Conservation (phyloP, 2,888 invertebrate species). For the Lasioglossum pauxillum region DNA sequence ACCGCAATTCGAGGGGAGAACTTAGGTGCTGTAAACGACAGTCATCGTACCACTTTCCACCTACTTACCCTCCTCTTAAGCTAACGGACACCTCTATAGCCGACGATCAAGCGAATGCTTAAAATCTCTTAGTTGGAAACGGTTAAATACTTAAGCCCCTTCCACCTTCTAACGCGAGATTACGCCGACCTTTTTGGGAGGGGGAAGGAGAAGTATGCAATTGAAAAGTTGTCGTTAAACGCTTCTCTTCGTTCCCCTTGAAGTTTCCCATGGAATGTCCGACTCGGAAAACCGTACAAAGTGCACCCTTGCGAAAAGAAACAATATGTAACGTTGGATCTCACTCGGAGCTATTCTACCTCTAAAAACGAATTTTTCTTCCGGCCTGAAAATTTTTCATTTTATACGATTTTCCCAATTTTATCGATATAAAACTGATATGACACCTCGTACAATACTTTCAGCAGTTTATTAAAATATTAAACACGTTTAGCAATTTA, state of each 20-base stretch:
- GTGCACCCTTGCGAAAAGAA: neutral
- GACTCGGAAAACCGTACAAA: neutral
- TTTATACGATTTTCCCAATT: too few relatives aligned
- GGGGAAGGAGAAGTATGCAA: neutral
- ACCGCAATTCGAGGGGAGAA: conserved; percentile 31
- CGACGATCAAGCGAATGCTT: conserved; percentile 12
- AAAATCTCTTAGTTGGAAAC: conserved; percentile 28
- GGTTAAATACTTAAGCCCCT: conserved; percentile 22
- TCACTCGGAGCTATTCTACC: too few relatives aligned
- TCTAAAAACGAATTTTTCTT: too few relatives aligned
- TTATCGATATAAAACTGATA: too few relatives aligned
- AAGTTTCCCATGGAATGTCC: neutral
- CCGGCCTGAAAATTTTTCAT: too few relatives aligned
- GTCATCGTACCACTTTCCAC: conserved; percentile 45
- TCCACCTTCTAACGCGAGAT: conserved; percentile 1
- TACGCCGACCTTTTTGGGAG: neutral
- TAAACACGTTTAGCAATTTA: too few relatives aligned
- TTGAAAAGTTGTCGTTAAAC: conserved; percentile 2
- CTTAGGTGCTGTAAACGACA: conserved; percentile 46
- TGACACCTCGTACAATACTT: too few relatives aligned
- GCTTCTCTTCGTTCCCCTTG: neutral
- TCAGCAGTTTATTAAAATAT: too few relatives aligned
- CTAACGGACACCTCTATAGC: conserved; percentile 23
- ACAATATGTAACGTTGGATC: neutral
- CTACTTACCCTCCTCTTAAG: conserved; percentile 49